Evolutionary conservation across 1,140 invertebrate species (phyloP).

Genomic region (Condylostylus longicornis): DNA sequence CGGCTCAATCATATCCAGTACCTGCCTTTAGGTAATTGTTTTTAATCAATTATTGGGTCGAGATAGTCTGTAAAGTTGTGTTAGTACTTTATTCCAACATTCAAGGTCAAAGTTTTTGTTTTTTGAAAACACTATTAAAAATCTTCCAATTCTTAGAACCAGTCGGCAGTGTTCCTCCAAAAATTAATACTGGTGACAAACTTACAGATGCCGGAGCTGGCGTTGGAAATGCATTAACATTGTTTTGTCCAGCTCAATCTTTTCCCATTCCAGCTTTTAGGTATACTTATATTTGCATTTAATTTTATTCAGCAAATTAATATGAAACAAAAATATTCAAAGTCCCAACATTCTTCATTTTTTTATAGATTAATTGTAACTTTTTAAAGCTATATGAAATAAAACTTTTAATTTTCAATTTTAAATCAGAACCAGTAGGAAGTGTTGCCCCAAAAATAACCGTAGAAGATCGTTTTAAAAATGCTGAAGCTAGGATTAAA

Average conservation of each 20-base stretch:
- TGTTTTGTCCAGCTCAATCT: constrained; percentile 43
- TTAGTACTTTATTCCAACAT: background rate
- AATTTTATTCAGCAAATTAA: constrained; percentile 10
- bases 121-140: constrained; percentile 5
- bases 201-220: constrained; percentile 21
- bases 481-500: constrained; percentile 15
- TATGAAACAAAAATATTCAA: background rate
- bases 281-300: constrained; percentile 21
- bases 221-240: constrained; percentile 26
- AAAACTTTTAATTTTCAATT: constrained; percentile 2
- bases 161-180: constrained; percentile 49
- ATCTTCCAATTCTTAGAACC: constrained; percentile 37
- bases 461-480: constrained; percentile 42
- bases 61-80: background rate
- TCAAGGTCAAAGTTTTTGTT: constrained; percentile 2
- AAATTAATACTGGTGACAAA: constrained; percentile 40
- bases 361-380: background rate
- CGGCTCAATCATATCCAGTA: constrained; percentile 46
- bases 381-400: constrained; percentile 9
- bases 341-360: constrained; percentile 15
- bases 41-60: too few species aligned
- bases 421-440: constrained; percentile 46
- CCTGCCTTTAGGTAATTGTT: constrained; percentile 47
- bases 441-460: constrained; percentile 50
- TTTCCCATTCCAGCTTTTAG: constrained; percentile 42